A percentile compares a stretch with the other conserved stretches of the same genome.
Evolutionary conservation across 92 coral and sea anemone genomes (phyloP).

Genomic region (Nematostella vectensis): DNA sequence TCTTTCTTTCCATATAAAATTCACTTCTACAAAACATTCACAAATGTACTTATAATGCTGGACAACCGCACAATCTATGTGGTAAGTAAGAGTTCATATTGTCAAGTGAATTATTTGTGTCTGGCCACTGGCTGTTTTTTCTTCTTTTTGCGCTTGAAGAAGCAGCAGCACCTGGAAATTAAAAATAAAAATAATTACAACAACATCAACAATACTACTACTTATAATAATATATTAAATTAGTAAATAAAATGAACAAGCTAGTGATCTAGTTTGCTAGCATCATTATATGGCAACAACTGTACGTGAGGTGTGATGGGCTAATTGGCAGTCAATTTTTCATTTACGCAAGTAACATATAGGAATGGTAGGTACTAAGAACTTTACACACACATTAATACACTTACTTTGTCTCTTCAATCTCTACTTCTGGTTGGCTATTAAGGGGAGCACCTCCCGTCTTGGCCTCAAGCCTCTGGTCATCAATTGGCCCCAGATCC

Average conservation of each 20-base stretch:
- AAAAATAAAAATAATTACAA: too few relatives aligned
- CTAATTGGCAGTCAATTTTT: too few relatives aligned
- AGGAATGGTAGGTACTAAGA: too few relatives aligned
- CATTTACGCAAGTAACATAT: too few relatives aligned
- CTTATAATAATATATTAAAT: too few relatives aligned
- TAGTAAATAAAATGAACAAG: too few relatives aligned
- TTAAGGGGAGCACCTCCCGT: conserved; percentile 49
- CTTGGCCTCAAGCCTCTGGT: conserved; percentile 54
- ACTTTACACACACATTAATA: too few relatives aligned
- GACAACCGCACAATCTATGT: not conserved
- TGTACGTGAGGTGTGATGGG: too few relatives aligned
- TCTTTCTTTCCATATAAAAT: conserved; percentile 31
- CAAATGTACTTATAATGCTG: conserved; percentile 4
- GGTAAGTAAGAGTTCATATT: not conserved
- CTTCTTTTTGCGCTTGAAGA: conserved; percentile 88
- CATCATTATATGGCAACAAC: too few relatives aligned
- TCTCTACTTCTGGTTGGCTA: conserved; percentile 88
- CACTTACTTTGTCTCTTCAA: conserved; percentile 95
- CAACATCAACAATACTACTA: too few relatives aligned
- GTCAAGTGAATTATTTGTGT: conserved; percentile 48
- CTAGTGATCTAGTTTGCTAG: too few relatives aligned
- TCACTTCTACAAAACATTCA: conserved; percentile 36
- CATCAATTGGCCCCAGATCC: conserved; percentile 79
- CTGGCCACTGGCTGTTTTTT: conserved; percentile 76
- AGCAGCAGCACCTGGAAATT: conserved; percentile 80